Evolutionary conservation across 2,113 vertebrate genomes (phyloP), one percentile per base, ranked within the genome.

Genomic region (Corythaixoides concolor): DNA sequence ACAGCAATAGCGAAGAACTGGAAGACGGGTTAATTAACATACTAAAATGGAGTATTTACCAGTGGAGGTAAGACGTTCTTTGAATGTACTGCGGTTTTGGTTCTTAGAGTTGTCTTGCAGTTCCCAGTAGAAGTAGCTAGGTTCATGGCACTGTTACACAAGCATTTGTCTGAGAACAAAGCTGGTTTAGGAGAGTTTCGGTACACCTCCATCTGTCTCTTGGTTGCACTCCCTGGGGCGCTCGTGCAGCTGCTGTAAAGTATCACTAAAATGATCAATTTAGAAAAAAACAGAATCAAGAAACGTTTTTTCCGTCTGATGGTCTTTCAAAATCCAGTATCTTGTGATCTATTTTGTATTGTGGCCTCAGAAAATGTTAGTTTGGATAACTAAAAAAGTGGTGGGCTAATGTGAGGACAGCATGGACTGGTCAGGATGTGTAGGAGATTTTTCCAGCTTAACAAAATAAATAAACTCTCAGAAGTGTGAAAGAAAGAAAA

Each of bases 61-160:
- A 93, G 85, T 96, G 93, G 89, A 98, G 98, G 98, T 98, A 98
- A 98, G 98, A 80, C 15, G 21, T 76, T 92, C 73, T 95, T 50
- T 91, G 86, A 87, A 59, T 3, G 1, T 55, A 28, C 20, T 82
- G 10, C 3, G 1, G 3, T 55, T 90, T 78, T 12, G 0, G 93
- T 90, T 85, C 62, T 66, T 56, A 59, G 32, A 22, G 11, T 72
- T 88, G 33, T 83, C 64, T 66, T 90, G 64, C 17, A 56, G 17
- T 41, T 88, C 55, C 33, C 41, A n/a, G 2, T 67, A 16, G 17
- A 82, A 78, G 53, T 64, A 68, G 52, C 39, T 66, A 30, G 63
- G 59, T 90, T 74, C 73, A 90, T 77, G 22, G 11, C 56, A 59
- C 41, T 47, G 20, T 90, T 83, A 74, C 17, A 75, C 41, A 68